phyloP scores from a whole-genome alignment of 2,888 invertebrate species.

The Cyclophora punctaria region DNA sequence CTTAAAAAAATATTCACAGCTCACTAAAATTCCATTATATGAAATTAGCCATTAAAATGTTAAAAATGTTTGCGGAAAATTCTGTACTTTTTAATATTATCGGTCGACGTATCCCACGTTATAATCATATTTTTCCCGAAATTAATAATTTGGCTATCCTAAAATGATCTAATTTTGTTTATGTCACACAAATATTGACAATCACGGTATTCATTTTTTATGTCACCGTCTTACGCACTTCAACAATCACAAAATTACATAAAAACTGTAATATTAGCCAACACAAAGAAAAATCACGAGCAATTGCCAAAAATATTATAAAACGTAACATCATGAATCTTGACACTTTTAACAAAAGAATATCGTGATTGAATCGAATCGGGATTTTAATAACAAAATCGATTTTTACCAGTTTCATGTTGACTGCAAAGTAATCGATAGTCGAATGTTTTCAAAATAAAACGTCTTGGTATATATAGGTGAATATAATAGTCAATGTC shows the following conservation, averaged over 20 bases:
- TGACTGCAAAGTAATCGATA: slow-evolving; percentile 41
- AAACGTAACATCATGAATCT: not conserved
- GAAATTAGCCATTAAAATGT: too few relatives aligned
- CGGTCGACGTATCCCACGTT: too few relatives aligned
- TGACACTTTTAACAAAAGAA: slow-evolving; percentile 2
- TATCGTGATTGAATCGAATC: not conserved
- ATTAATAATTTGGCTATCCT: too few relatives aligned
- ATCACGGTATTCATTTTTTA: too few relatives aligned
- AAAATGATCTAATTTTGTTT: too few relatives aligned
- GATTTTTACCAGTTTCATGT: slow-evolving; percentile 59
- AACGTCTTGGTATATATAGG: slow-evolving; percentile 50
- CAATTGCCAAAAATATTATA: not conserved
- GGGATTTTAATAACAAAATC: not conserved
- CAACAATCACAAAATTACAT: not conserved
- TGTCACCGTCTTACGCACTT: too few relatives aligned
- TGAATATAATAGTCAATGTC: slow-evolving; percentile 39
- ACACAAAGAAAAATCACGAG: slow-evolving; percentile 3
- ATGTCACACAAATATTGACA: too few relatives aligned
- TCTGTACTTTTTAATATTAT: too few relatives aligned
- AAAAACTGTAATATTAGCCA: not conserved
- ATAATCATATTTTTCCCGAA: too few relatives aligned
- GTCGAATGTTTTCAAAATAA: slow-evolving; percentile 43
- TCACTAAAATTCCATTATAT: too few relatives aligned
- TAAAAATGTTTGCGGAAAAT: too few relatives aligned
- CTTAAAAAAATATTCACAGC: too few relatives aligned